phyloP scores from a whole-genome alignment of 2,888 invertebrate genomes.

The Chelonus formosanus region DNA sequence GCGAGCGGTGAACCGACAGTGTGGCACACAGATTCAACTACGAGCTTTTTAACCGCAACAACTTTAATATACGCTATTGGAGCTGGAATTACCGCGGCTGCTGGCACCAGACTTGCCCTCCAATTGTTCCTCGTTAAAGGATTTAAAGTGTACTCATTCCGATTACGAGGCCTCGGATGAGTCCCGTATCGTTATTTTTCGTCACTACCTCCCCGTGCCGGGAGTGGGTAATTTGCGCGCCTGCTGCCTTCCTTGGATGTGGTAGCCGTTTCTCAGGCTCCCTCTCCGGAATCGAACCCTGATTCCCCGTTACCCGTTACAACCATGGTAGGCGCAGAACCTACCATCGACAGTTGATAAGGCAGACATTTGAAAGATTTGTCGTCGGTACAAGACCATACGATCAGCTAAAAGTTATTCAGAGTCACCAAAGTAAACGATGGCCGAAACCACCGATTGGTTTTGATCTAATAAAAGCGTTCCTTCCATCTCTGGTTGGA shows the following conservation, averaged over 20 bases:
- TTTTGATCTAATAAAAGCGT: slow-evolving; percentile 51
- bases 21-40: too few relatives aligned
- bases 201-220: slow-evolving; percentile 72
- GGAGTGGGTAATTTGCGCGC: slow-evolving; percentile 75
- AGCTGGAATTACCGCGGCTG: slow-evolving; percentile 79
- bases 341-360: slow-evolving; percentile 76
- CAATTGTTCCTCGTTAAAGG: slow-evolving; percentile 72
- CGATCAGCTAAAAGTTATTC: slow-evolving; percentile 41
- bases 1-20: too few relatives aligned
- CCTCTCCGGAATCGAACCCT: slow-evolving; percentile 79
- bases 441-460: too few relatives aligned
- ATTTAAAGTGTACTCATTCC: slow-evolving; percentile 68
- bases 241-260: slow-evolving; percentile 79
- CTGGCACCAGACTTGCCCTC: slow-evolving; percentile 67
- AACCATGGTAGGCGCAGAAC: slow-evolving; percentile 74
- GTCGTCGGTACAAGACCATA: slow-evolving; percentile 66
- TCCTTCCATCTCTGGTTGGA: slow-evolving; percentile 66
- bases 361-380: slow-evolving; percentile 74
- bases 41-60: too few relatives aligned
- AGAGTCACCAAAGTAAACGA: too few relatives aligned
- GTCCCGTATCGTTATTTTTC: slow-evolving; percentile 74
- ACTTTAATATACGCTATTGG: slow-evolving; percentile 70
- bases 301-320: slow-evolving; percentile 76
- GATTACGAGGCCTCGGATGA: slow-evolving; percentile 52
- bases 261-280: slow-evolving; percentile 77